Base-by-base conservation (phyloP, 2,797 vertebrate genomes). In the Cygnus olor region DNA sequence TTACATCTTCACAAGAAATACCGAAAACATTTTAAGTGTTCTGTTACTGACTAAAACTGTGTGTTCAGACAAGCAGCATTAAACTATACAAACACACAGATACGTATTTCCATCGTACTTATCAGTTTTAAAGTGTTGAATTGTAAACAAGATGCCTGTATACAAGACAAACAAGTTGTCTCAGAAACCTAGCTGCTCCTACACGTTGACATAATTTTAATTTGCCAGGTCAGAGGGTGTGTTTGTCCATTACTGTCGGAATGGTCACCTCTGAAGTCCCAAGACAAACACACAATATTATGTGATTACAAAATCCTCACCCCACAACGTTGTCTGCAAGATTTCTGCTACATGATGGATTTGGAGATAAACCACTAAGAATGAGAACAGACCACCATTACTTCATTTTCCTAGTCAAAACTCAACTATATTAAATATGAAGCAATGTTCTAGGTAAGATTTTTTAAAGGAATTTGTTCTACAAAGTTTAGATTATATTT, bases 401-500 rank as follows among this genome's bases (percentile, higher is more conserved):
- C 57, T 86, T 93, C 68, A 51, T 63, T 40, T 47, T 53, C 56
- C 83, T 84, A 64, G 83, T 0, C 72, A 63, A 81, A 88, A 65
- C 61, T 72, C 81, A 80, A n/a, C 36, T 54, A 7, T 40, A 25
- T 79, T 78, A 64, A 89, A 82, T 40, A 66, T 4, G 18, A 74
- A 94, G 38, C 30, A 10, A 47, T 57, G 60, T 79, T 92, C 54
- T 34, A 76, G 49, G 17, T 24, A 11, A 88, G 21, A 0, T 24
- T n/a, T 42, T 70, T 63, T 63, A 88, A 85, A 93, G 80, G 95
- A 92, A 88, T 30, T 53, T 74, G 64, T 95, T 80, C 69, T 94
- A 88, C 90, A 93, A 87, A 85, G 90, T 63, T 82, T 47, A 69
- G 69, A 71, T 58, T 36, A 30, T 57, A 36, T 96, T 98, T 98